Percentiles rank a stretch among this genome's conserved stretches.
These are phyloP conservation scores for Cygnus atratus DNA, from an alignment of 2,113 vertebrate species.

Conservation along the genomic window DNA sequence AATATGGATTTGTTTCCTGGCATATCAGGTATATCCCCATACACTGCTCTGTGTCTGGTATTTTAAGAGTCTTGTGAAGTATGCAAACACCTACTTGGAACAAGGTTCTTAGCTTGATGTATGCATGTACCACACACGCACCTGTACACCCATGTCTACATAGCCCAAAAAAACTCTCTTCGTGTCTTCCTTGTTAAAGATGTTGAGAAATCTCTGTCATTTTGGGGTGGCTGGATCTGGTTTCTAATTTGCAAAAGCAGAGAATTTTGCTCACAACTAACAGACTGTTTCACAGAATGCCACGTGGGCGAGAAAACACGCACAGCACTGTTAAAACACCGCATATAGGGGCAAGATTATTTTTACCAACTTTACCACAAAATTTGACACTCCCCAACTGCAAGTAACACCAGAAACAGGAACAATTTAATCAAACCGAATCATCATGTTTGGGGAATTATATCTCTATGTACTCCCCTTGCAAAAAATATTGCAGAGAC, in stretches of 20 bases:
- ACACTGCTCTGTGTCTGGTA: not conserved
- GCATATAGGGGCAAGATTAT: constrained; percentile 1
- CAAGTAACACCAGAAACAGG: not conserved
- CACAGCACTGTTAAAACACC: not conserved
- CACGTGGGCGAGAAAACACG: not conserved
- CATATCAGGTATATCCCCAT: not conserved
- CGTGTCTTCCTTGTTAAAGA: not conserved
- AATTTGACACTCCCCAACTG: not conserved
- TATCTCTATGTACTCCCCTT: not conserved
- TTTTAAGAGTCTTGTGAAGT: not conserved
- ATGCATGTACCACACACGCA: not conserved
- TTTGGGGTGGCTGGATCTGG: constrained; percentile 6
- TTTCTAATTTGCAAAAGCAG: not conserved
- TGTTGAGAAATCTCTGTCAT: not conserved
- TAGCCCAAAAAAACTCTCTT: not conserved
- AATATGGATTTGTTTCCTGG: not conserved
- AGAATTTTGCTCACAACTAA: not conserved
- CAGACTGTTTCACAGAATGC: constrained; percentile 16
- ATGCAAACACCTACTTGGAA: not conserved
- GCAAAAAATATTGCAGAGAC: not conserved
- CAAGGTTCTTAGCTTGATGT: not conserved
- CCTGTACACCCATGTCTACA: fast-evolving
- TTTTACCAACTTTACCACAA: constrained; percentile 11
- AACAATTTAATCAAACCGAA: not conserved
- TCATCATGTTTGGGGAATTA: not conserved